Conservation (phyloP, 2,797 vertebrate species). For the Varecia variegata region DNA sequence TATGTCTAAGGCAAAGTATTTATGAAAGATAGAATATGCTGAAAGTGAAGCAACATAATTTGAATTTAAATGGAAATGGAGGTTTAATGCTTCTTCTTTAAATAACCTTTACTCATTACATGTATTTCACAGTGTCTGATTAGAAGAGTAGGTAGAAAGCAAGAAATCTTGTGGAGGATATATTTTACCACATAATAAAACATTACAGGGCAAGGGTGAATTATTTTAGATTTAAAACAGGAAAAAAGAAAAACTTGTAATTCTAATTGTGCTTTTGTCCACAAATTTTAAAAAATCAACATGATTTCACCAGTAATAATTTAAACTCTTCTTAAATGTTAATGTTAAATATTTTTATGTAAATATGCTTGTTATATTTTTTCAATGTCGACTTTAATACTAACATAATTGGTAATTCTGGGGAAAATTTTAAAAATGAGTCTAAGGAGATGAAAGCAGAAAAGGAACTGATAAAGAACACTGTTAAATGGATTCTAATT, state of each 20-base stretch:
- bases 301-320: not conserved
- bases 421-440: not conserved
- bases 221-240: not conserved
- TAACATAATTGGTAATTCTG: not conserved
- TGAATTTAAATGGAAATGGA: slow-evolving; percentile 34
- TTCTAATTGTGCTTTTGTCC: not conserved
- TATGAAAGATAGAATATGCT: not conserved
- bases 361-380: not conserved
- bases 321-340: not conserved
- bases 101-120: not conserved
- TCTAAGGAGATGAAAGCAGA: not conserved
- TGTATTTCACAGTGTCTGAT: not conserved
- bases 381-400: not conserved
- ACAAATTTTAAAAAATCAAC: not conserved
- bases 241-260: not conserved
- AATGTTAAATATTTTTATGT: not conserved
- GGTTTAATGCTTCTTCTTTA: not conserved
- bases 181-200: not conserved
- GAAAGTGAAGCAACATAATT: not conserved
- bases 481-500: not conserved
- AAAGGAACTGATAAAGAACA: not conserved
- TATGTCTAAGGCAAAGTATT: not conserved
- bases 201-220: rapidly evolving
- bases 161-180: not conserved
- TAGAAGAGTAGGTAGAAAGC: not conserved